Evolutionary conservation across 2,113 vertebrate genomes (phyloP), one percentile per base, ranked within the genome.

Genomic region (Podarcis cretensis): DNA sequence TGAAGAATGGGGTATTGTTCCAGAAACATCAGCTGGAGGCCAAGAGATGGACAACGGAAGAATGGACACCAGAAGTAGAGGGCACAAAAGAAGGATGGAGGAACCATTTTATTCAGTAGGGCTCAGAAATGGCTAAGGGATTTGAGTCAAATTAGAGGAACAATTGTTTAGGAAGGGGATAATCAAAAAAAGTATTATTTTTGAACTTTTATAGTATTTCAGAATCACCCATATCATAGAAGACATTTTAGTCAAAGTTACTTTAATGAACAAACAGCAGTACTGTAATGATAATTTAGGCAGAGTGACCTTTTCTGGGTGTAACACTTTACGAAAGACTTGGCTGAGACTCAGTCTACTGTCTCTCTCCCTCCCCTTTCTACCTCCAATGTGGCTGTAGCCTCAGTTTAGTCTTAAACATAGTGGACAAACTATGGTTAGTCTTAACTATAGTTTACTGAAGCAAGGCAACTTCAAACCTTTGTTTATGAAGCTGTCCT

Each of bases 1-100:
- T 63, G 32, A 85, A 85, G 75, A 86, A 78, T 48, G 10, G 37
- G 30, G 16, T 78, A 78, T 86, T 86, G 75, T 68, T 86, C 59
- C 40, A 78, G 37, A 40, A 86, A 25, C 37, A 68, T 86, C 75
- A 86, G 27, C 71, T 83, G 40, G 73, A 83, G 35, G 40, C 59
- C 59, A 43, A 27, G 25, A 48, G 37, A 66, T 83, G 73, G 81
- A 66, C 87, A 83, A 27, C 3, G 3, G 57, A 88, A 88, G 30
- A 77, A 76, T 54, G 7, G 71, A 63, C 74, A 74, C 69, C n/a
- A 84, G 48, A 75, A 5, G 14, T 40, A 68, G 69, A 59, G n/a
- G 4, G 14, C 18, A 66, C 14, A 37, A 57, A 18, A 65, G 16
- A 32, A 10, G 18, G 14, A n/a, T 65, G 30, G 30, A 87, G 37